Evolutionary conservation across 2,113 vertebrate genomes (phyloP).

Genomic region (Penelope pileata): DNA sequence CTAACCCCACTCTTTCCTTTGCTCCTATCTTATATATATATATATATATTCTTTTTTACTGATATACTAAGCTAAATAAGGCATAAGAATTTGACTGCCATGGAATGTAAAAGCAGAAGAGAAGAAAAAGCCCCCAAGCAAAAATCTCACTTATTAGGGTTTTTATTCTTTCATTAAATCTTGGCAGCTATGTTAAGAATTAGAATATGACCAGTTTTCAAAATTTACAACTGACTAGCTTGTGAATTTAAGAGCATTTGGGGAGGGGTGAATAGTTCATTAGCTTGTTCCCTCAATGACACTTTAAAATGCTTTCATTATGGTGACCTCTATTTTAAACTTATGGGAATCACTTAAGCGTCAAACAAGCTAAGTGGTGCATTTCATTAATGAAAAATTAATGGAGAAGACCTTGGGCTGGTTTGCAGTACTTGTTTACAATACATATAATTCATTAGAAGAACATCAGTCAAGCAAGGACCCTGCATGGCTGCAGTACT

Average conservation of each 20-base stretch:
- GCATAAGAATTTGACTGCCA: not conserved
- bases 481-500: constrained; percentile 18
- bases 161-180: constrained; percentile 38
- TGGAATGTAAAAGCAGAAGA: not conserved
- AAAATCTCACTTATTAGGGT: not conserved
- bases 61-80: not conserved
- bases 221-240: constrained; percentile 47
- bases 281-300: constrained; percentile 66
- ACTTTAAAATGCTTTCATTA: constrained; percentile 68
- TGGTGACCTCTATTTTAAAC: constrained; percentile 75
- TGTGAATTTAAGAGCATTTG: constrained; percentile 60
- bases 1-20: not conserved
- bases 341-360: constrained; percentile 77
- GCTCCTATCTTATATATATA: not conserved
- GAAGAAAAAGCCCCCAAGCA: not conserved
- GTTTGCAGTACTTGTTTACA: constrained; percentile 74
- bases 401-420: constrained; percentile 75
- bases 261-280: constrained; percentile 58
- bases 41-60: not conserved
- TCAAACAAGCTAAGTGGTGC: constrained; percentile 78
- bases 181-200: constrained; percentile 51
- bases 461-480: constrained; percentile 68
- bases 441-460: constrained; percentile 78
- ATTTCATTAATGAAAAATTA: constrained; percentile 85
- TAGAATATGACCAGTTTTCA: constrained; percentile 49